Evolutionary conservation across 2,113 vertebrate genomes (phyloP), one percentile per base, ranked within the genome.

Genomic region (Saccopteryx bilineata): DNA sequence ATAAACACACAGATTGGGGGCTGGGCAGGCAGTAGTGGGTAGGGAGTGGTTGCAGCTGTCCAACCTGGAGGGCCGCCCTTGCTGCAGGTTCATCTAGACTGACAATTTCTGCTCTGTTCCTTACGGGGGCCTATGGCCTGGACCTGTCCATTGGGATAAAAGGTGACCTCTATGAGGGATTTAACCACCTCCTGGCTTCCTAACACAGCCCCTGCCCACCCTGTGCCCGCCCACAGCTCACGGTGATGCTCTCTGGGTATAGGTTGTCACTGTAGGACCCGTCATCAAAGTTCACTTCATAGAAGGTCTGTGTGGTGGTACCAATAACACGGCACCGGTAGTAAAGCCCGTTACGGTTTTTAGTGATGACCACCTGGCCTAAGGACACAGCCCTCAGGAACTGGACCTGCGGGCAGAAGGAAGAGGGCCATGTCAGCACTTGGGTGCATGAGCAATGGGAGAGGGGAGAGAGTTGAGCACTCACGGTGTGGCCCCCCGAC

Each of bases 221-320:
- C 61, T 1, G 5, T 18, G 39, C 60, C 39, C 19, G 15, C 28
- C 8, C 0, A 12, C 8, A 23, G 96, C 99, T 99, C 98, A 99
- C 99, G 9, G 98, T 95, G 85, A 99, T 98, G 97, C 99, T 99
- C 97, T 99, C 99, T 0, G 99, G 99, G 96, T 99, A 98, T 19
- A 99, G 94, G 96, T 99, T 99, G 98, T 99, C 99, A 0, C 99
- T 99, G 98, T 99, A 99, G 6, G 99, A 99, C 8, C 99, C 99
- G 0, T 99, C 99, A 0, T 99, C 99, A 0, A 99, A 99, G 98
- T 99, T 99, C 26, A 99, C 99, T 96, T 99, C 99, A 7, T 99
- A 99, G 98, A 99, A 99, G 6, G 98, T 99, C 98, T 99, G 99
- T 0, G 99, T 98, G 3, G 98, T 99, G 65, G 97, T 98, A 94